Evolutionary conservation across 2,888 invertebrate genomes (phyloP).

Genomic region (Lamellibrachia satsuma): DNA sequence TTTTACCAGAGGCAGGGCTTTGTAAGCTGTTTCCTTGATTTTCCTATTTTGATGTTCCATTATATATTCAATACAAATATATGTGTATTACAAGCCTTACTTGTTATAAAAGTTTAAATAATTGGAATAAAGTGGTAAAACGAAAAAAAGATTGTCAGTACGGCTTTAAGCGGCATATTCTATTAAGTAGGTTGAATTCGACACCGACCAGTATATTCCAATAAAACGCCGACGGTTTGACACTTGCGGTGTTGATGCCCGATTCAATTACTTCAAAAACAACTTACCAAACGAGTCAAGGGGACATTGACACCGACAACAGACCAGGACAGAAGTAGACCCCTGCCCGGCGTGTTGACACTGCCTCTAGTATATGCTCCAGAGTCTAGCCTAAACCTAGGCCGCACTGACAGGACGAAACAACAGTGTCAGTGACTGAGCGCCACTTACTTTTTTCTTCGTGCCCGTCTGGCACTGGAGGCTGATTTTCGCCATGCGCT

Average conservation of each 20-base stretch:
- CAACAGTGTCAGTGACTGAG: not conserved
- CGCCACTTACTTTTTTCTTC: slow-evolving; percentile 6
- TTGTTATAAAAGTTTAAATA: too few species aligned
- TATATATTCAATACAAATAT: too few species aligned
- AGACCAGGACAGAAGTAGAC: not conserved
- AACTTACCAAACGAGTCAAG: not conserved
- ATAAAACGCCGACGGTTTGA: not conserved
- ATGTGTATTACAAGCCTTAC: too few species aligned
- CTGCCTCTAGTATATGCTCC: not conserved
- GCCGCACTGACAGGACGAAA: not conserved
- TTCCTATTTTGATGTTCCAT: too few species aligned
- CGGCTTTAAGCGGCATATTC: too few species aligned
- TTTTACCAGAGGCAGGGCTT: too few species aligned
- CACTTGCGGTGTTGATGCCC: not conserved
- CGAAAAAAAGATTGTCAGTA: too few species aligned
- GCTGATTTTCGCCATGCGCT: not conserved
- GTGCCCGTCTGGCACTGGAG: not conserved
- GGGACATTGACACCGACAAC: slow-evolving; percentile 1
- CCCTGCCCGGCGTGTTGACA: not conserved
- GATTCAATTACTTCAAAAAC: not conserved
- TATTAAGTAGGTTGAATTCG: too few species aligned
- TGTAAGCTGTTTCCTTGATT: too few species aligned
- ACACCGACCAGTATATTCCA: too few species aligned
- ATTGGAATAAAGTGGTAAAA: too few species aligned
- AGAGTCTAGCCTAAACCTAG: not conserved